These are phyloP conservation scores for Aegithalos caudatus DNA, from an alignment of 2,113 vertebrate genomes.

Conservation along the genomic window DNA sequence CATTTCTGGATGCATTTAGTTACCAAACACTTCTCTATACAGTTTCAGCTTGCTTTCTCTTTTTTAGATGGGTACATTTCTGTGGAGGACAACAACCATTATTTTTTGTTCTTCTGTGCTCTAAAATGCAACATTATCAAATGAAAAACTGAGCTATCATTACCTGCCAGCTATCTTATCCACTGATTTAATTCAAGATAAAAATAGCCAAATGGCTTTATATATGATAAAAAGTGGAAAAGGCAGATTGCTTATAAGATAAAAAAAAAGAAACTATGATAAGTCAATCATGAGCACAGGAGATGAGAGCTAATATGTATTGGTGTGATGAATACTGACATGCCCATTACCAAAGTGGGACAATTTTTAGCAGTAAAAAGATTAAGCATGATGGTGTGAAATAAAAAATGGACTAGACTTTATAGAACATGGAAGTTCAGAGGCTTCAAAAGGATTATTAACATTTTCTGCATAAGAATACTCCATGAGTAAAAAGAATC, in stretches of 20 bases:
- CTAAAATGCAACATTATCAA: neutral
- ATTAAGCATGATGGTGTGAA: neutral
- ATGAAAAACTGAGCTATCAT: neutral
- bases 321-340: slow-evolving; percentile 15
- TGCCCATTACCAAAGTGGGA: neutral
- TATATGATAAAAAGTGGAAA: neutral
- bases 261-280: neutral
- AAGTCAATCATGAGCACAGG: neutral
- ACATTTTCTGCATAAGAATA: neutral
- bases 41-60: neutral
- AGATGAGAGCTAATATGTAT: neutral
- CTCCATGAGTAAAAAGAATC: neutral
- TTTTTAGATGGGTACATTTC: neutral
- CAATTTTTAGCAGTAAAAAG: neutral
- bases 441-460: neutral
- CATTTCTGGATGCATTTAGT: neutral
- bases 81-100: neutral
- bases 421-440: neutral
- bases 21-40: neutral
- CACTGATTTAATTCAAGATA: slow-evolving; percentile 2
- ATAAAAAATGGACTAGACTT: neutral
- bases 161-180: neutral
- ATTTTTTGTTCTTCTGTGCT: neutral
- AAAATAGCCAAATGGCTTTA: neutral
- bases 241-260: neutral